Percentiles rank a stretch among this genome's conserved stretches.
phyloP scores from a whole-genome alignment of 2,888 invertebrate species.

The Epicampocera succincta region DNA sequence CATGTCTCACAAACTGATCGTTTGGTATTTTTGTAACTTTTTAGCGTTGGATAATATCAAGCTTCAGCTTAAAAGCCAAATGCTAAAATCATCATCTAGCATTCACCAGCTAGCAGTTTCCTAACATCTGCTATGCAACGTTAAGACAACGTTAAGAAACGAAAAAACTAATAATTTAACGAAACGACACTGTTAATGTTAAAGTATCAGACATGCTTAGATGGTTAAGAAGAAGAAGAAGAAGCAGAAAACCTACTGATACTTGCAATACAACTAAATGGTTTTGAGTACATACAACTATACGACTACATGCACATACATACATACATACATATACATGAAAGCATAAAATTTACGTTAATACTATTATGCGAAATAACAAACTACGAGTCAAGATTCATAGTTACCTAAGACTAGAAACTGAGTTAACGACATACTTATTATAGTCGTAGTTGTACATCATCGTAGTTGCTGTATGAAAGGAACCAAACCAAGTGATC shows the following conservation, averaged over 20 bases:
- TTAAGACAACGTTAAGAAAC: background rate
- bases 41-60: conserved; percentile 17
- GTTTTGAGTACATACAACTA: background rate
- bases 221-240: background rate
- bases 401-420: conserved; percentile 26
- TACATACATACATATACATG: background rate
- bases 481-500: conserved; percentile 66
- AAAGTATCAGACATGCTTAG: conserved; percentile 35
- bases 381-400: conserved; percentile 36
- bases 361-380: conserved; percentile 61
- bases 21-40: conserved; percentile 42
- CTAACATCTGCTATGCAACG: conserved; percentile 40
- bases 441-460: conserved; percentile 50
- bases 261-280: conserved; percentile 35
- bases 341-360: conserved; percentile 34
- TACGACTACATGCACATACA: background rate
- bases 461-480: conserved; percentile 56
- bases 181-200: conserved; percentile 43
- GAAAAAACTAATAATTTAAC: conserved; percentile 24
- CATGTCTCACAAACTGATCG: conserved; percentile 51
- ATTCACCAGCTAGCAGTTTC: conserved; percentile 37
- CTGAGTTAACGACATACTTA: conserved; percentile 62
- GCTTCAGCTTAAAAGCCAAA: conserved; percentile 31
- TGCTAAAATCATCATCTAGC: conserved; percentile 40
- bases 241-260: background rate